Conservation (phyloP, 2,113 vertebrate genomes). For the Rhombomys opimus region DNA sequence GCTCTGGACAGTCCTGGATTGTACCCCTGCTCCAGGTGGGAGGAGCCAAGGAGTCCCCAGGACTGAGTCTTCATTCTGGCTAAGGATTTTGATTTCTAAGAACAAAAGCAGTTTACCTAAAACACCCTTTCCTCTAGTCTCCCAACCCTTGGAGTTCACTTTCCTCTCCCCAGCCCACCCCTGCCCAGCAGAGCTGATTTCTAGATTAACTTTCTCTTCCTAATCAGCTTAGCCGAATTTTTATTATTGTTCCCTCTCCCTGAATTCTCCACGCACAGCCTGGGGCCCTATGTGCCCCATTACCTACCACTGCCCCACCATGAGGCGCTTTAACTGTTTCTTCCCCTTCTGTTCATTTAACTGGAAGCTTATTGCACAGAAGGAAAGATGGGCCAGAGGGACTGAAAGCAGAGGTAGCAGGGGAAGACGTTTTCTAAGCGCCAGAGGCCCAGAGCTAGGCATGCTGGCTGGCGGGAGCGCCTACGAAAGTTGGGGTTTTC, state of each 20-base stretch:
- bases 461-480: neutral
- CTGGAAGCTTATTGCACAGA: slow-evolving; percentile 67
- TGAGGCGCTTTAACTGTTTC: slow-evolving; percentile 64
- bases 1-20: too few relatives aligned
- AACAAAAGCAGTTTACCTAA: slow-evolving; percentile 72
- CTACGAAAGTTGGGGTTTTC: neutral
- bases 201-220: slow-evolving; percentile 76
- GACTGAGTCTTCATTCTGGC: slow-evolving; percentile 24
- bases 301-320: slow-evolving; percentile 66
- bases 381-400: slow-evolving; percentile 29
- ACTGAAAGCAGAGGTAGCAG: neutral
- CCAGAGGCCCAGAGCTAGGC: neutral
- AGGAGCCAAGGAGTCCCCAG: too few relatives aligned
- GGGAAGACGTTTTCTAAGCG: neutral
- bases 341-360: slow-evolving; percentile 64
- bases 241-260: slow-evolving; percentile 23
- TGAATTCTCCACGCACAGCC: slow-evolving; percentile 67
- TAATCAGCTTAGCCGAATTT: slow-evolving; percentile 68
- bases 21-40: neutral
- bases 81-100: slow-evolving; percentile 68
- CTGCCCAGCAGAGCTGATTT: slow-evolving; percentile 45
- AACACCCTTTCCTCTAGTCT: slow-evolving; percentile 48
- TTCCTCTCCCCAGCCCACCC: neutral
- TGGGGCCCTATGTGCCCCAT: slow-evolving; percentile 64
- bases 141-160: slow-evolving; percentile 40